phyloP scores from a whole-genome alignment of 1,140 invertebrate genomes.

The fruit fly (Drosophila melanogaster) region DNA sequence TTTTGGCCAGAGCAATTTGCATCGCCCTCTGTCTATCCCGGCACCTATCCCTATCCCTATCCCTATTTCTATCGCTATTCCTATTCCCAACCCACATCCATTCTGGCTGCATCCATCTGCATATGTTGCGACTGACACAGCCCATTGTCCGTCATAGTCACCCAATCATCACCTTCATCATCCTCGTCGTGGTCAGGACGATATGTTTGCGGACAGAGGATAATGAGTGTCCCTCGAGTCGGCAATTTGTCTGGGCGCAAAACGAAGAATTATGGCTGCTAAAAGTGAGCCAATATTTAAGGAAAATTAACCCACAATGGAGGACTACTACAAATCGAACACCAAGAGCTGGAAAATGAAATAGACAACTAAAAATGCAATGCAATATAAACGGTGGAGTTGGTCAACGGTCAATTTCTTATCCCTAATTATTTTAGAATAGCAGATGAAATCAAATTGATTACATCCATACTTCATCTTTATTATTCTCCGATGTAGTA shows the following conservation, averaged over 20 bases:
- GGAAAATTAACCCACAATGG: background rate
- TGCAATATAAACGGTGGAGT: no score
- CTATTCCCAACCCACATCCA: background rate
- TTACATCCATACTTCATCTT: no score
- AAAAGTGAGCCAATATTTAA: constrained; percentile 20
- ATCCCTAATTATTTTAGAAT: no score
- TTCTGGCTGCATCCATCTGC: background rate
- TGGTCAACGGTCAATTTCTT: no score
- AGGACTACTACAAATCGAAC: background rate
- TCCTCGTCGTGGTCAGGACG: background rate
- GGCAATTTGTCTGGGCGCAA: constrained; percentile 19
- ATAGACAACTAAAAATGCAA: no score
- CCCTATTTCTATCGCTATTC: background rate
- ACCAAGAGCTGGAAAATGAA: no score
- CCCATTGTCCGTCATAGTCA: constrained; percentile 19
- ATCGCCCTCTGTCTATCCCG: constrained; percentile 3
- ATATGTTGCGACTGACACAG: constrained; percentile 20
- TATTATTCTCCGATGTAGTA: background rate
- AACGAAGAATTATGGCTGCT: constrained; percentile 11
- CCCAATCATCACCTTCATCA: constrained; percentile 13
- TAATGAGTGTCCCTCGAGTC: constrained; percentile 14
- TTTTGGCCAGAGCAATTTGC: constrained; percentile 46
- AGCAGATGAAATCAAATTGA: no score
- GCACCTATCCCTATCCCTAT: background rate
- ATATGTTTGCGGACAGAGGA: constrained; percentile 1